phyloP scores from a whole-genome alignment of 2,797 vertebrate species.

The Capromys pilorides region DNA sequence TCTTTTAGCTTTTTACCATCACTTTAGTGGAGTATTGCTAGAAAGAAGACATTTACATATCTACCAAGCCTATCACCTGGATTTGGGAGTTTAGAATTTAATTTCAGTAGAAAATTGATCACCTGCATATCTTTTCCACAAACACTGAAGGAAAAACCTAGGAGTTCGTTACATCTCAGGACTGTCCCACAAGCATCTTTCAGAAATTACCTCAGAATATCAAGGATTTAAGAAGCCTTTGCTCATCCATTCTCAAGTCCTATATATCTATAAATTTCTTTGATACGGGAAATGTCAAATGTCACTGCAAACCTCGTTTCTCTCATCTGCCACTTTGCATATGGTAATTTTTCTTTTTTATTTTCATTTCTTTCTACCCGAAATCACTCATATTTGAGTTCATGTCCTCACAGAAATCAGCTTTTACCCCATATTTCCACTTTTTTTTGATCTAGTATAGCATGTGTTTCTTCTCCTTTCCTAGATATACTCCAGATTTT shows the following conservation, averaged over 20 bases:
- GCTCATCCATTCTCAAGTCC: background rate
- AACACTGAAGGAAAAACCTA: background rate
- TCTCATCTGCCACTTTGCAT: background rate
- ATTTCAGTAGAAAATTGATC: background rate
- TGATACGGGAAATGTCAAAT: background rate
- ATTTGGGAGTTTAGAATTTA: constrained; percentile 1
- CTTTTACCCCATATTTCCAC: background rate
- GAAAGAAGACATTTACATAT: background rate
- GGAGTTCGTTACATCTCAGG: background rate
- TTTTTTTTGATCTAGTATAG: background rate
- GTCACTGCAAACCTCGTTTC: constrained; percentile 5
- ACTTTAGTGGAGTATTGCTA: background rate
- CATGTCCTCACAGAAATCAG: background rate
- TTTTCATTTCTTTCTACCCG: background rate
- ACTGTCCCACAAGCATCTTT: background rate
- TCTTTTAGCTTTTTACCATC: background rate
- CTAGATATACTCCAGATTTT: background rate
- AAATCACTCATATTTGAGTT: background rate
- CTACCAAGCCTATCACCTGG: background rate
- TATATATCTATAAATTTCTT: background rate
- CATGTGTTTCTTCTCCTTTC: background rate
- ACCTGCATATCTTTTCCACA: background rate
- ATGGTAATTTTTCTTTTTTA: background rate
- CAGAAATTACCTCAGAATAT: background rate
- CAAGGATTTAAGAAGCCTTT: background rate